Evolutionary conservation across 2,797 vertebrate genomes (phyloP), one percentile per base, ranked within the genome.

Genomic region (Bryconaethiops microstoma): DNA sequence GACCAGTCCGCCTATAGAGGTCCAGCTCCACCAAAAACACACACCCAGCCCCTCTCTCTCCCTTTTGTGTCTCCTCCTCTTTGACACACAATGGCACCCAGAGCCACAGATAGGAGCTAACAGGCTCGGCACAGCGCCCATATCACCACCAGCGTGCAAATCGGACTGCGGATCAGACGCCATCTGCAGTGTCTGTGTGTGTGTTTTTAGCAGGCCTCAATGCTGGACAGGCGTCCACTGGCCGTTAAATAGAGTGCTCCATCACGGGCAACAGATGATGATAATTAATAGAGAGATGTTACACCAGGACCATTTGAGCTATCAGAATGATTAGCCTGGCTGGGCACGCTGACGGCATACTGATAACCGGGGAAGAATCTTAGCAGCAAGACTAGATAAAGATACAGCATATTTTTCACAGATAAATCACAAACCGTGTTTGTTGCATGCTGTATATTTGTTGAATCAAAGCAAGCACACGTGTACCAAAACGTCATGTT

Each of bases 21-120:
- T 50, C 64, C 73, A 29, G 69, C n/a, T 40, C 52, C 60, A 70
- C 78, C 40, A 71, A 74, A 54, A 72, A 55, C 7, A n/a, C 7
- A n/a, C 14, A 1, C 3, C 69, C 69, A 35, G 14, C 19, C 40
- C 48, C 13, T 52, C 52, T 54, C 54, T 35, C 60, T 40, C 65
- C 21, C 19, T 64, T 75, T 81, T 72, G 64, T 78, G 79, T 78
- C 23, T 21, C 21, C 16, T 2, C 69, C 42, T 81, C 75, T 68
- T 71, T 85, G 74, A 78, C 84, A 74, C 78, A 85, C 81, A 88
- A 79, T 82, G 78, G 78, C 77, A 73, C 83, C 78, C 75, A 52
- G 29, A 77, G 75, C 75, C 83, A 84, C 77, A 88, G 82, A 84
- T 83, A 84, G 78, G 75, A 70, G 71, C 82, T 82, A 82, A 80